Conservation (phyloP, 2,113 vertebrate genomes). For the Melanocharis versteri region DNA sequence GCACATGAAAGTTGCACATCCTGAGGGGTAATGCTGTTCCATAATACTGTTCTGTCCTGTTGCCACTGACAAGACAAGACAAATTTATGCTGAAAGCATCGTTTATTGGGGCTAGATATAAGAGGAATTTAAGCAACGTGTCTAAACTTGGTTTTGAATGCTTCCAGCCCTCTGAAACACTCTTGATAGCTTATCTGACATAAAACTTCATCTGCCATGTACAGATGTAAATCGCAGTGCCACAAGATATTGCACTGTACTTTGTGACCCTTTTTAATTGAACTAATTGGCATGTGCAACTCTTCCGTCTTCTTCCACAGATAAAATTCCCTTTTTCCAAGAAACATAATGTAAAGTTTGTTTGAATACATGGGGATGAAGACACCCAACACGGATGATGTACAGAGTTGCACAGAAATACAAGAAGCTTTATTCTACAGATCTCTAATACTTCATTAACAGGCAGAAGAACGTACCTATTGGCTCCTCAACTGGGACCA, state of each 20-base stretch:
- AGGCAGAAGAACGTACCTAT: constrained; percentile 76
- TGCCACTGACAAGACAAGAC: not conserved
- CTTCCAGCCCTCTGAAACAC: not conserved
- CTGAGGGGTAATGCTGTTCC: rapidly evolving
- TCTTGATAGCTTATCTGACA: not conserved
- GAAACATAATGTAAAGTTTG: not conserved
- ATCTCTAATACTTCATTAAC: not conserved
- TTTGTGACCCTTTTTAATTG: not conserved
- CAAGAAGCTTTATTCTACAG: not conserved
- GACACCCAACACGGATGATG: not conserved
- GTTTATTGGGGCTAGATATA: not conserved
- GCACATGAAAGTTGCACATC: not conserved
- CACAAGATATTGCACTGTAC: not conserved
- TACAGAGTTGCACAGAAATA: not conserved
- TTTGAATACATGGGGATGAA: not conserved
- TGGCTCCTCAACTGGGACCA: constrained; percentile 85
- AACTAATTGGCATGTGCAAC: not conserved
- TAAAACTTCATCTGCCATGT: not conserved
- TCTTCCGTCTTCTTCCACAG: not conserved
- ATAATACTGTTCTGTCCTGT: not conserved
- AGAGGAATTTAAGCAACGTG: not conserved
- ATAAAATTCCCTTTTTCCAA: not conserved
- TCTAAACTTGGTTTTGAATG: not conserved
- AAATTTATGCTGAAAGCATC: not conserved
- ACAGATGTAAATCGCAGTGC: not conserved